These are phyloP conservation scores for Orthosia cruda DNA, from an alignment of 2,888 invertebrate genomes.

Conservation along the genomic window DNA sequence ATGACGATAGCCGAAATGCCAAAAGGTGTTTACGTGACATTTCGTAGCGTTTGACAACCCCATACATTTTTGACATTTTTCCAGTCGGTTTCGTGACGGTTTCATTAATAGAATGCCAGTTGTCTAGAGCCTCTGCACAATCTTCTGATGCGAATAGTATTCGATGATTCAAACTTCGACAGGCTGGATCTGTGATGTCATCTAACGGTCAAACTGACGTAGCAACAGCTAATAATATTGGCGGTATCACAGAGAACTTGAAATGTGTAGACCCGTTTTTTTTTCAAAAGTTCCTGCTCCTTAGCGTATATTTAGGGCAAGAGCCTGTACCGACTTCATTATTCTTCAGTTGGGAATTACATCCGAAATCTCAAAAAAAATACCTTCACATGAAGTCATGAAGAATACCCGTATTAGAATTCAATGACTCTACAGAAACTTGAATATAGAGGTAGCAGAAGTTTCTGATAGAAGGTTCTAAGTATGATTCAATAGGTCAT, in stretches of 20 bases:
- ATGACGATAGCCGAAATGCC: too few species aligned
- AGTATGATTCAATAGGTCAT: constrained; percentile 43
- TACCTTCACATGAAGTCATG: not conserved
- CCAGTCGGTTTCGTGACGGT: too few species aligned
- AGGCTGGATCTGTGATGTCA: constrained; percentile 1
- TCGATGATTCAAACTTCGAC: not conserved
- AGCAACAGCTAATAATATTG: not conserved
- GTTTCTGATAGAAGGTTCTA: constrained; percentile 15
- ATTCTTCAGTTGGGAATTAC: too few species aligned
- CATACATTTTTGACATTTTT: too few species aligned
- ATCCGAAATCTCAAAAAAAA: not conserved
- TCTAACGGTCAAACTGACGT: not conserved
- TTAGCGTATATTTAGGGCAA: too few species aligned
- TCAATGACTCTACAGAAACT: not conserved
- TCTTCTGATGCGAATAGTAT: not conserved
- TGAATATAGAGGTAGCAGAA: not conserved
- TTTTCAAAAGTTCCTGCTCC: not conserved
- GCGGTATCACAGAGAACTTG: not conserved
- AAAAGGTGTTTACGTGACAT: too few species aligned
- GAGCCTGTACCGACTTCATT: too few species aligned
- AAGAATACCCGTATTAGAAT: not conserved
- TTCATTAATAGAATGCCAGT: too few species aligned
- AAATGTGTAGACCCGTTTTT: not conserved
- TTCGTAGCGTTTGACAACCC: too few species aligned
- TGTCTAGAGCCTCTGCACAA: too few species aligned